Conservation (phyloP, 2,888 invertebrate genomes). For the Torymus tubicola region DNA sequence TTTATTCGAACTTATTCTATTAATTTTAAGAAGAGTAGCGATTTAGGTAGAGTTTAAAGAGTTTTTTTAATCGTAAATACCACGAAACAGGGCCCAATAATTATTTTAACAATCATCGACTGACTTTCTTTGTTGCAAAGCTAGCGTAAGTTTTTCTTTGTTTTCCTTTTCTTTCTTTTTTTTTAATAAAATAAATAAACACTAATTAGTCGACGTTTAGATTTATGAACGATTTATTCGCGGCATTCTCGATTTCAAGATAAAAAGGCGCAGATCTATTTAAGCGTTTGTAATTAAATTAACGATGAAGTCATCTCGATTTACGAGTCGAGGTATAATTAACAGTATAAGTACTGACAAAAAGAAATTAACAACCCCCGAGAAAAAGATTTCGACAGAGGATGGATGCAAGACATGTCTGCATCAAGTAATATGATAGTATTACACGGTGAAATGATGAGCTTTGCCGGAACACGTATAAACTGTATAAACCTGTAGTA, state of each 20-base stretch:
- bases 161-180: conserved; percentile 6
- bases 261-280: conserved; percentile 1
- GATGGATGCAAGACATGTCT: conserved; percentile 31
- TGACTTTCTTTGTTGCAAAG: conserved; percentile 51
- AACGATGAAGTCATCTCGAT: conserved; percentile 28
- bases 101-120: conserved; percentile 56
- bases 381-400: background rate
- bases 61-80: conserved; percentile 47
- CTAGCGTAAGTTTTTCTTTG: conserved; percentile 32
- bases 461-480: conserved; percentile 29
- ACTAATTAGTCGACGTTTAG: conserved; percentile 38
- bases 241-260: conserved; percentile 1
- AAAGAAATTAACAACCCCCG: background rate
- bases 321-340: background rate
- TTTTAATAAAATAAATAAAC: conserved; percentile 1
- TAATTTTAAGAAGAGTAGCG: conserved; percentile 45
- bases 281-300: conserved; percentile 10
- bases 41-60: conserved; percentile 40
- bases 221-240: conserved; percentile 14
- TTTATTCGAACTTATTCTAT: conserved; percentile 47
- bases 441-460: conserved; percentile 42
- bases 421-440: conserved; percentile 38
- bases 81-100: conserved; percentile 51
- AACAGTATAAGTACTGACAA: background rate
- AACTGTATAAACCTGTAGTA: conserved; percentile 41